These are phyloP conservation scores for Hybos culiciformis DNA, from an alignment of 2,888 invertebrate species.

Conservation along the genomic window DNA sequence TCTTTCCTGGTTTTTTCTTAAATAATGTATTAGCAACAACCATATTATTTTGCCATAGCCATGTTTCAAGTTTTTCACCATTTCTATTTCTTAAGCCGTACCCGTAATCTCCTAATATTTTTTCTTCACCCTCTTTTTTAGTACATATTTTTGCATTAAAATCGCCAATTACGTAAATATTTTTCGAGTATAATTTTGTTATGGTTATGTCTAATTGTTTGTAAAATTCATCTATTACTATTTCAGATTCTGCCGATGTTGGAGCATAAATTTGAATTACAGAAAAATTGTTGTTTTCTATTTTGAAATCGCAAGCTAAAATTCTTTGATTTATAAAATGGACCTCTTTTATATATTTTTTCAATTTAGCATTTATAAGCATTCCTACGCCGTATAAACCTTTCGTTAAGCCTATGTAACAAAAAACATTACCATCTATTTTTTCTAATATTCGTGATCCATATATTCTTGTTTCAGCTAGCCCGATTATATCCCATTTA, in stretches of 20 bases:
- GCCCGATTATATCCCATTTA: neutral
- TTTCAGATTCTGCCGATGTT: neutral
- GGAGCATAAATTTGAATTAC: neutral
- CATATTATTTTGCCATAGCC: constrained; percentile 2
- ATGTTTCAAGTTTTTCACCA: constrained; percentile 2
- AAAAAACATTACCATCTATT: neutral
- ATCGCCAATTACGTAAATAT: neutral
- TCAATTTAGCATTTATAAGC: neutral
- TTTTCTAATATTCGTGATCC: neutral
- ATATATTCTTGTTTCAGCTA: neutral
- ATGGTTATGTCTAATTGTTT: neutral
- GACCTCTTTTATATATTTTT: neutral
- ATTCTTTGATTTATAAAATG: neutral
- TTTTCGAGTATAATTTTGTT: neutral
- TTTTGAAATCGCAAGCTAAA: neutral
- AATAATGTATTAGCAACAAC: constrained; percentile 1
- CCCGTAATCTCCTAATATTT: neutral
- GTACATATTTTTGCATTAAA: neutral
- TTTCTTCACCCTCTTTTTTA: neutral
- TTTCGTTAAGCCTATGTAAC: neutral
- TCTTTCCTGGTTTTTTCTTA: constrained; percentile 4
- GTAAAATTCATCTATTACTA: neutral
- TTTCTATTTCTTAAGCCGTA: constrained; percentile 3
- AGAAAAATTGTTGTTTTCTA: neutral
- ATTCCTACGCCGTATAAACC: neutral